Conservation (phyloP, 2,888 invertebrate species). For the Cremastobaeus sp. region DNA sequence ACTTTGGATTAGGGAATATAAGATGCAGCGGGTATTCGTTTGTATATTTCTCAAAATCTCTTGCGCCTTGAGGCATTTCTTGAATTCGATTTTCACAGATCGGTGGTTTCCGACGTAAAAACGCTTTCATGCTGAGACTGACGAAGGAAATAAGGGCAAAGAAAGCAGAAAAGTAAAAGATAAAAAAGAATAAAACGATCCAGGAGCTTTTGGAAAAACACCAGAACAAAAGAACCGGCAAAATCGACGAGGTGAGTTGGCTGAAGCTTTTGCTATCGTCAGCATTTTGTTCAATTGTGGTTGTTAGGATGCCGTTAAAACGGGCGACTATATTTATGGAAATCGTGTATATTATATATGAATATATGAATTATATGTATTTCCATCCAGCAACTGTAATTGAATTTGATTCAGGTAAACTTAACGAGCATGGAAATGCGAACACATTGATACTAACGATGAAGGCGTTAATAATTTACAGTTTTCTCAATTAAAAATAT, state of each 20-base stretch:
- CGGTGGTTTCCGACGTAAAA: constrained; percentile 33
- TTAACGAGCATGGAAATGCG: too few species aligned
- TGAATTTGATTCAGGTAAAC: too few species aligned
- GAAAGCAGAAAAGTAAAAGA: constrained; percentile 2
- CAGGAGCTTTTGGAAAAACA: constrained; percentile 52
- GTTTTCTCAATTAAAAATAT: too few species aligned
- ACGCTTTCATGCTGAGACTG: constrained; percentile 31
- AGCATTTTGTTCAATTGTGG: constrained; percentile 41
- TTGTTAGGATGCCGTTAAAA: constrained; percentile 32
- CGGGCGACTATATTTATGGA: too few species aligned
- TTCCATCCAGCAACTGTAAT: too few species aligned
- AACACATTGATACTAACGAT: too few species aligned
- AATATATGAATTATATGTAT: too few species aligned
- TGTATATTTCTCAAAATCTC: constrained; percentile 50
- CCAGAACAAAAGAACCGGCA: constrained; percentile 48
- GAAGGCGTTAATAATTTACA: too few species aligned
- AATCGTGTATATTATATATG: too few species aligned
- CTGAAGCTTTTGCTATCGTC: constrained; percentile 60
- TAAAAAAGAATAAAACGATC: constrained; percentile 37
- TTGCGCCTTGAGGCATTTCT: constrained; percentile 28
- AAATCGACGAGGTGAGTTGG: constrained; percentile 44
- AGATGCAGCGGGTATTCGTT: constrained; percentile 28
- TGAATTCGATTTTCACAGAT: constrained; percentile 49
- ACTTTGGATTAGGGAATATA: constrained; percentile 17
- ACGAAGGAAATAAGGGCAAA: constrained; percentile 20